These are phyloP conservation scores for Caenorhabditis wallacei DNA, from an alignment of 2,888 invertebrate genomes.

Conservation along the genomic window DNA sequence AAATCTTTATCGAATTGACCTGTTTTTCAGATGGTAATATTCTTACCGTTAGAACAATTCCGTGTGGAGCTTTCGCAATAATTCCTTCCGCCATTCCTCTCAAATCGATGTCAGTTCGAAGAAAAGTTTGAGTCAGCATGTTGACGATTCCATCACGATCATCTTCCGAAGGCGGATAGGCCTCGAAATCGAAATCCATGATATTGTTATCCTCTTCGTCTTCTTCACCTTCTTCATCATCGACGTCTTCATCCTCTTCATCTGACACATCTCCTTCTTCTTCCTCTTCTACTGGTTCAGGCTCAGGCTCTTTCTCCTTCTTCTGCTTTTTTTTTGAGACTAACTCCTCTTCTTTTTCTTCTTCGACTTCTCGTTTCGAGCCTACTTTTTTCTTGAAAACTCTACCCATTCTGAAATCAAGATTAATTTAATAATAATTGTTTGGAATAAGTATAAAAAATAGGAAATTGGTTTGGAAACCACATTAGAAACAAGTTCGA, in stretches of 20 bases:
- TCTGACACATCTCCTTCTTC: conserved; percentile 15
- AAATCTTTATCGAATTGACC: background rate
- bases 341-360: conserved; percentile 15
- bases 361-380: conserved; percentile 23
- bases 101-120: conserved; percentile 76
- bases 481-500: too few species aligned
- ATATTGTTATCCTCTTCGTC: conserved; percentile 59
- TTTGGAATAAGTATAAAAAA: too few species aligned
- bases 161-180: conserved; percentile 74
- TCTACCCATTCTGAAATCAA: conserved; percentile 48
- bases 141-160: conserved; percentile 78
- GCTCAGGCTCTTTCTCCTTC: conserved; percentile 41
- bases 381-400: conserved; percentile 54
- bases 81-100: conserved; percentile 73
- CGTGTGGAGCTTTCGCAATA: conserved; percentile 73
- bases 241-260: conserved; percentile 43
- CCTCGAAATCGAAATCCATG: conserved; percentile 79
- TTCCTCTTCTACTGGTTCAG: conserved; percentile 52
- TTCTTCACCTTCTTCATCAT: conserved; percentile 51
- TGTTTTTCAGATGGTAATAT: too few species aligned
- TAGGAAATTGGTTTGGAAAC: too few species aligned
- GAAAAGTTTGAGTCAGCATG: conserved; percentile 80
- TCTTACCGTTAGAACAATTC: conserved; percentile 65
- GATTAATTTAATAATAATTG: background rate
- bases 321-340: conserved; percentile 42